Conservation (phyloP, 2,888 invertebrate genomes). For the Pomacea canaliculata region DNA sequence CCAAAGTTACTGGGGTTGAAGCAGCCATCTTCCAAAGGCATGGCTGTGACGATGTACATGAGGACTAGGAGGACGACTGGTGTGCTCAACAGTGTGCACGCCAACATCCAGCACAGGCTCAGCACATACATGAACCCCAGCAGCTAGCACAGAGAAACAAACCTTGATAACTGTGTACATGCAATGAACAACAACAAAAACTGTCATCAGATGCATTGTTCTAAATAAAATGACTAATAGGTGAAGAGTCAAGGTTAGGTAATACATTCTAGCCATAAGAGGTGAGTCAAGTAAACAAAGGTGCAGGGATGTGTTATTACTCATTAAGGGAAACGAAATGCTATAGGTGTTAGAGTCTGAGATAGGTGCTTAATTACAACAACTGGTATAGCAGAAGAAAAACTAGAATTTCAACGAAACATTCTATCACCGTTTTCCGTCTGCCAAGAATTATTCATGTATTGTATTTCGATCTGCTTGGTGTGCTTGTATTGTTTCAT, state of each 20-base stretch:
- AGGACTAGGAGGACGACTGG: constrained; percentile 52
- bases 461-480: no score
- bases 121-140: constrained; percentile 56
- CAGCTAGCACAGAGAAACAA: constrained; percentile 42
- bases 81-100: constrained; percentile 46
- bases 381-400: no score
- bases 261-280: background rate
- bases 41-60: constrained; percentile 40
- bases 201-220: background rate
- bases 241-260: background rate
- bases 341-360: no score
- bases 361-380: no score
- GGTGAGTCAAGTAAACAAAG: no score
- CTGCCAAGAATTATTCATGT: no score
- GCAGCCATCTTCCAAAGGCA: constrained; percentile 36
- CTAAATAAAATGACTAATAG: background rate
- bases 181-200: background rate
- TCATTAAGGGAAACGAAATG: no score
- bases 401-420: no score
- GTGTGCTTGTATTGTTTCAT: no score
- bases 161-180: background rate
- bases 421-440: no score
- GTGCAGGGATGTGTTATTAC: no score
- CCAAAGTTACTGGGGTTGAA: constrained; percentile 58
- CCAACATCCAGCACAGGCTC: constrained; percentile 51